Evolutionary conservation across 2,888 invertebrate genomes (phyloP), one percentile per base, ranked within the genome.

Genomic region (Conistra vaccinii): DNA sequence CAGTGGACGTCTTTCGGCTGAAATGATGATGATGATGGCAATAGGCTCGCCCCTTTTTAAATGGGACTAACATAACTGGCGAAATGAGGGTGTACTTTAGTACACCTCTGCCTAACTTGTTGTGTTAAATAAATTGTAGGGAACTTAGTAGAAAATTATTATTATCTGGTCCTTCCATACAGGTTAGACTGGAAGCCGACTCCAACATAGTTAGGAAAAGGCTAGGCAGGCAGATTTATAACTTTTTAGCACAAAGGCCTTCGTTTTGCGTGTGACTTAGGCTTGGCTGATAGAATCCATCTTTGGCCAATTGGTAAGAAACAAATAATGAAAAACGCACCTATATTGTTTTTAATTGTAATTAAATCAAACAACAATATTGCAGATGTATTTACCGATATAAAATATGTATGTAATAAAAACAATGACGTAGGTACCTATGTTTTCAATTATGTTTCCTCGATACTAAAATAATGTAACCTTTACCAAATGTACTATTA

Each of bases 401-500:
- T 45, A 35, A 26, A 63, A 51, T 69, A 53, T 68, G 29, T 45
- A 51, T 26, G 51, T 69, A 62, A 84, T 80, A 73, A 75, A 81
- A 83, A 72, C 65, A 71, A 73, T 73, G 71, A 73, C 72, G 69
- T 61, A 62, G 12, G 3, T 63, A 57, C n/a, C 51, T 12, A 35
- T 62, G 3, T 32, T 17, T 26, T 69, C 29, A 69, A 26, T 67
- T 53, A 69, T 81, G 26, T 76, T 73, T 66, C 70, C 73, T 78
- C 69, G 60, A 76, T 81, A 75, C 69, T 68, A 68, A 85, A 84
- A 84, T 85, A 87, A 86, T 77, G 70, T 88, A 82, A 80, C 78
- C 74, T 85, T 85, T 81, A 78, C 55, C 61, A 45, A 62, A 71
- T 68, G 84, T 83, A 87, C n/a, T n/a, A n/a, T n/a, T n/a, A n/a